Base-by-base conservation (phyloP, 92 coral and sea anemone species). In the Actinernus sp. region DNA sequence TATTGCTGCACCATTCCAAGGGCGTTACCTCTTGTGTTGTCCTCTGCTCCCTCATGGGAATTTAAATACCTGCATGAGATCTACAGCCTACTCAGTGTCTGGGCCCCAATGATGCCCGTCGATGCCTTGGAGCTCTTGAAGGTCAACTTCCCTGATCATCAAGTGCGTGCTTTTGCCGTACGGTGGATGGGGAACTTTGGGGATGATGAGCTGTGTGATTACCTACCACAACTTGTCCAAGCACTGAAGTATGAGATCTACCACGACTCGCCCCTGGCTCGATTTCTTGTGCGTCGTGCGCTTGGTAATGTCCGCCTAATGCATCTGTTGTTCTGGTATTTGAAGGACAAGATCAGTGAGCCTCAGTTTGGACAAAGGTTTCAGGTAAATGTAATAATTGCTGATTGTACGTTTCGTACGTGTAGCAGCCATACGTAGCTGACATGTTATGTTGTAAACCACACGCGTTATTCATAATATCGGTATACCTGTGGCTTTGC, bases 331-430 rank as follows among this genome's bases (percentile, higher is more conserved):
- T 95, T 95, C 68, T 95, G 99, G 99, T 76, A 87, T 50, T 73
- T 95, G 48, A 95, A 95, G 61, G 99, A 95, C 73, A 92, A 81
- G 58, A 95, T 95, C 72, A 86, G 83, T 29, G 99, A 95, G 28
- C 90, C 99, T 2, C 95, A 95, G 84, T 95, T 95, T 82, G 99
- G 99, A 40, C 99, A 91, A 63, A 89, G 99, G 39, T 95, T 91
- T 33, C 97, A 90, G 68, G 78, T 70, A 70, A 25, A 37, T 10
- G 6, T 5, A 26, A 32, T 13, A 17, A 16, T 11, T n/a, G n/a
- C n/a, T n/a, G n/a, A n/a, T n/a, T n/a, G n/a, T n/a, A n/a, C n/a
- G n/a, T n/a, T n/a, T n/a, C n/a, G n/a, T n/a, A n/a, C n/a, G n/a
- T n/a, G n/a, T n/a, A n/a, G n/a, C n/a, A n/a, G n/a, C n/a, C n/a